Evolutionary conservation across 2,113 vertebrate species (phyloP).

Genomic region (Anarhynchus alexandrinus): DNA sequence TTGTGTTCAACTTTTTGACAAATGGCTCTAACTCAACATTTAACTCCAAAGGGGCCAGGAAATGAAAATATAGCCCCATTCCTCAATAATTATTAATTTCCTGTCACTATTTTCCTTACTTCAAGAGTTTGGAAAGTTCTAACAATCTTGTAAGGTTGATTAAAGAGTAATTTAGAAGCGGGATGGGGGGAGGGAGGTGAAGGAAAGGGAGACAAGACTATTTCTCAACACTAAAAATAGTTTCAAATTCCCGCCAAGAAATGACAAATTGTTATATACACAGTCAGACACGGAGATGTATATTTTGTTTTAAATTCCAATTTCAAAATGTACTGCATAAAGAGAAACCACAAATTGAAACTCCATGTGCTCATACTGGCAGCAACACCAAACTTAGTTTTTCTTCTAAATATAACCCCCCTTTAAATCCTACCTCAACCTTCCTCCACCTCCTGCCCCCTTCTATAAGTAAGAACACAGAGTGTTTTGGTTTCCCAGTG

Average conservation of each 20-base stretch:
- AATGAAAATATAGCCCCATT: constrained; percentile 51
- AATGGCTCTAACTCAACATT: not conserved
- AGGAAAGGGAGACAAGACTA: constrained; percentile 4
- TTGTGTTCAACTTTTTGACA: constrained; percentile 3
- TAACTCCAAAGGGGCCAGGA: constrained; percentile 9
- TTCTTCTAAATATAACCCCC: constrained; percentile 36
- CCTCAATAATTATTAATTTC: constrained; percentile 62
- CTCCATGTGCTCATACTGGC: constrained; percentile 36
- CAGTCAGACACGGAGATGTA: constrained; percentile 21
- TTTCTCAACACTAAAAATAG: constrained; percentile 53
- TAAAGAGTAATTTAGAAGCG: constrained; percentile 32
- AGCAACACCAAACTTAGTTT: not conserved
- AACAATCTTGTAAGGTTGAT: constrained; percentile 21
- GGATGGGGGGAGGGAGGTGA: not conserved
- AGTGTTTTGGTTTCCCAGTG: not conserved
- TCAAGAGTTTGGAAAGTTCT: constrained; percentile 15
- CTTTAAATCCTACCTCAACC: not conserved
- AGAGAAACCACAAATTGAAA: constrained; percentile 67
- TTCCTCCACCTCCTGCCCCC: not conserved
- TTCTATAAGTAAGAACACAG: not conserved
- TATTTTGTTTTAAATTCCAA: constrained; percentile 64
- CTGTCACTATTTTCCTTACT: constrained; percentile 49
- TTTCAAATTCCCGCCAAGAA: constrained; percentile 54
- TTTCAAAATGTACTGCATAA: constrained; percentile 38
- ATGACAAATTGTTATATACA: constrained; percentile 47